phyloP scores from a whole-genome alignment of 1,140 invertebrate genomes.

The Himalopsyche phryganea region DNA sequence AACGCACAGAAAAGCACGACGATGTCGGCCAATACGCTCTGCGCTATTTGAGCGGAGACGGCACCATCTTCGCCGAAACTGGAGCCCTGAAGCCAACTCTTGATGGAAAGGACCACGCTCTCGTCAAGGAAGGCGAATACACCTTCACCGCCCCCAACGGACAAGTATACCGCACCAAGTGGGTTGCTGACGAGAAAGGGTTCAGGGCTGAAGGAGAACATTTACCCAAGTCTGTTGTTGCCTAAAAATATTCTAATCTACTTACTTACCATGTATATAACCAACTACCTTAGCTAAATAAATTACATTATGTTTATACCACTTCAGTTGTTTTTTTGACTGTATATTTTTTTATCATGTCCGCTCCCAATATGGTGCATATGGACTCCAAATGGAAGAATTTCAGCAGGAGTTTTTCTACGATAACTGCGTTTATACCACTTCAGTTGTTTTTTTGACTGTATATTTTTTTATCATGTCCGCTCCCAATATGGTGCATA shows the following conservation, averaged over 20 bases:
- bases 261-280: too few relatives aligned
- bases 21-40: slow-evolving; percentile 44
- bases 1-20: slow-evolving; percentile 41
- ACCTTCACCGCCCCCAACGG: slow-evolving; percentile 41
- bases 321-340: too few relatives aligned
- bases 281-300: too few relatives aligned
- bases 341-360: too few relatives aligned
- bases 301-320: too few relatives aligned
- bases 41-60: slow-evolving; percentile 43
- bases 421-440: too few relatives aligned
- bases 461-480: too few relatives aligned
- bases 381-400: too few relatives aligned
- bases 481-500: too few relatives aligned
- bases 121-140: slow-evolving; percentile 40
- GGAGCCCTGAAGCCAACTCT: slow-evolving; percentile 39
- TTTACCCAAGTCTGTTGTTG: slow-evolving; percentile 39
- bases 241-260: slow-evolving; percentile 3
- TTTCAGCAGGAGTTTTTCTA: too few relatives aligned
- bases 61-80: slow-evolving; percentile 40
- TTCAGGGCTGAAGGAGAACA: slow-evolving; percentile 41
- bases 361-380: too few relatives aligned
- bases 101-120: slow-evolving; percentile 38
- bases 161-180: slow-evolving; percentile 41
- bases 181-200: slow-evolving; percentile 42
- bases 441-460: too few relatives aligned